Percentiles rank a stretch among this genome's conserved stretches.
phyloP scores from a whole-genome alignment of 2,888 invertebrate genomes.

The Hoplodrina blanda region DNA sequence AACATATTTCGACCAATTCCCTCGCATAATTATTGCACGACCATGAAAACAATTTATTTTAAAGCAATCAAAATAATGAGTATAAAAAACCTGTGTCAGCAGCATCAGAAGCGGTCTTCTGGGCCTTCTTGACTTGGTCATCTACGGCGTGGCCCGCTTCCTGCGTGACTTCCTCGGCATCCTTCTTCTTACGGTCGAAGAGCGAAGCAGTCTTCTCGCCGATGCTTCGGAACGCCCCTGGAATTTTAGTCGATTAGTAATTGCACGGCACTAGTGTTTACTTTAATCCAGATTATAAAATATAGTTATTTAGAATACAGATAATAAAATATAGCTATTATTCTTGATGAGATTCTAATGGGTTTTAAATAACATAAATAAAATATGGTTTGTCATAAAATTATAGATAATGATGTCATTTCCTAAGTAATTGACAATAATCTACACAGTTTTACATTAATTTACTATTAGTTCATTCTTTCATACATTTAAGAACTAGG shows the following conservation, averaged over 20 bases:
- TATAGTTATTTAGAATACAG: too few species aligned
- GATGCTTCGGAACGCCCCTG: conserved; percentile 93
- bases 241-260: conserved; percentile 57
- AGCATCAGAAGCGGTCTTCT: conserved; percentile 89
- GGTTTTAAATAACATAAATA: neutral
- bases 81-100: conserved; percentile 80
- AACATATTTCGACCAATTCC: too few species aligned
- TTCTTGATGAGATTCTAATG: neutral
- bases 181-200: conserved; percentile 94
- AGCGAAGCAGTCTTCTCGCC: conserved; percentile 93
- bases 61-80: neutral
- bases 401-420: neutral
- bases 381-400: too few species aligned
- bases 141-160: conserved; percentile 92
- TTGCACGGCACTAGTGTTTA: conserved; percentile 14
- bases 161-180: conserved; percentile 91
- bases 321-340: neutral
- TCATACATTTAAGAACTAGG: neutral
- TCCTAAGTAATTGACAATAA: neutral
- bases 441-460: conserved; percentile 3
- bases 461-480: neutral
- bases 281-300: neutral
- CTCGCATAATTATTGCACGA: too few species aligned
- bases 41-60: too few species aligned
- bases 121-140: conserved; percentile 92